Evolutionary conservation across 30 jellyfish, hydroid and myxozoan species (phyloP).

Genomic region (Aurelia aurita complex sp. Pacific): DNA sequence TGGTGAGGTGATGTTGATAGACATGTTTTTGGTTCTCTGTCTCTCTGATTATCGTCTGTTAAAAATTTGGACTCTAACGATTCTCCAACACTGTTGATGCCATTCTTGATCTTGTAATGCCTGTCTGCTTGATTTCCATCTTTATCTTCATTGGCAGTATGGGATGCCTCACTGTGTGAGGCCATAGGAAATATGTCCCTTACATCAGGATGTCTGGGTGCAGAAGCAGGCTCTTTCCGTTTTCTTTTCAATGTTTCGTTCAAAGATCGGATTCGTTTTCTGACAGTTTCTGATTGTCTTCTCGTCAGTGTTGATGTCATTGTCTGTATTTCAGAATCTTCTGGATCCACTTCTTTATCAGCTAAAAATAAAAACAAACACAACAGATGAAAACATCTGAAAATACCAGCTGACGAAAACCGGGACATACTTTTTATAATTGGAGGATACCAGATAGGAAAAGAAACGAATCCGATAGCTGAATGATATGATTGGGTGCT

Average conservation of each 20-base stretch:
- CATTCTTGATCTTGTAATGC: background rate
- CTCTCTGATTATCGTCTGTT: no score
- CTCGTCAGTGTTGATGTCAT: slow-evolving; percentile 92
- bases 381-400: no score
- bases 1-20: background rate
- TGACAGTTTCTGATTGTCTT: slow-evolving; percentile 92
- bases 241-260: slow-evolving; percentile 83
- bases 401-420: no score
- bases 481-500: no score
- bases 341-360: slow-evolving; percentile 70
- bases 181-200: slow-evolving; percentile 65
- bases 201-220: slow-evolving; percentile 60
- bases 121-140: background rate
- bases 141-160: background rate
- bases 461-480: no score
- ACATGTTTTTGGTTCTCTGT: no score
- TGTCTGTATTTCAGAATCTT: slow-evolving; percentile 71
- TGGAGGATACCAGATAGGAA: no score
- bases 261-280: slow-evolving; percentile 84
- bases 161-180: slow-evolving; percentile 22
- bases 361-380: slow-evolving; percentile 20
- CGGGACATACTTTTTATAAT: no score
- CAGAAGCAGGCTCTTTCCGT: slow-evolving; percentile 27
- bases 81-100: background rate
- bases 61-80: background rate